phyloP scores from a whole-genome alignment of 1,140 invertebrate species.

The Ostrea edulis region DNA sequence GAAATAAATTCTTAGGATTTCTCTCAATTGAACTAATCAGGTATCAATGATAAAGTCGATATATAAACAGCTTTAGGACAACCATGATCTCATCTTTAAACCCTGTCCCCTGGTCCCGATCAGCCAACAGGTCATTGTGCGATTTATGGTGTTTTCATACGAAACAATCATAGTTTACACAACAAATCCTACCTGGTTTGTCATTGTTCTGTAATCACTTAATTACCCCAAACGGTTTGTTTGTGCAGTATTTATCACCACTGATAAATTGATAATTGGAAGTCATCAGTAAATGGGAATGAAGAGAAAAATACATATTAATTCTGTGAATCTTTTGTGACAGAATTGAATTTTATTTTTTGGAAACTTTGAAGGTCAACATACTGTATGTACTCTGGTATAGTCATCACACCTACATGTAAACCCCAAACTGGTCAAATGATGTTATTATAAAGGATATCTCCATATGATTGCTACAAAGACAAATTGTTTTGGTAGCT shows the following conservation, averaged over 20 bases:
- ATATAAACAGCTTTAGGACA: slow-evolving; percentile 1
- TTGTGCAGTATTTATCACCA: not conserved
- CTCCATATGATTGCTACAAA: not conserved
- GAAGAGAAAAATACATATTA: no score
- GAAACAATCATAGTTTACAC: not conserved
- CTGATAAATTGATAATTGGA: not conserved
- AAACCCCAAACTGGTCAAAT: not conserved
- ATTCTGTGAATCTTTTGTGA: no score
- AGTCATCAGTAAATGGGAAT: not conserved
- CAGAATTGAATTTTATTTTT: no score
- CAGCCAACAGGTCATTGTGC: not conserved
- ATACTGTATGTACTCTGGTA: no score
- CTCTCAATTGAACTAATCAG: not conserved
- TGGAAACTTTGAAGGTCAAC: no score
- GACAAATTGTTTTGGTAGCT: slow-evolving; percentile 22
- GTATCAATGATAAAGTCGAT: slow-evolving; percentile 12
- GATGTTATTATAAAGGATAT: slow-evolving; percentile 17
- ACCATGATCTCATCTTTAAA: not conserved
- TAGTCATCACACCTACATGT: not conserved
- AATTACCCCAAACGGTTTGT: not conserved
- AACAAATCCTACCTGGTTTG: not conserved
- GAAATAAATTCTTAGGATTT: slow-evolving; percentile 9
- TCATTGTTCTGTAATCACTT: not conserved
- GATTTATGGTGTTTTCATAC: not conserved
- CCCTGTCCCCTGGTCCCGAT: not conserved